Evolutionary conservation across 2,113 vertebrate species (phyloP), one percentile per base, ranked within the genome.

Genomic region (Dicentrarchus labrax): DNA sequence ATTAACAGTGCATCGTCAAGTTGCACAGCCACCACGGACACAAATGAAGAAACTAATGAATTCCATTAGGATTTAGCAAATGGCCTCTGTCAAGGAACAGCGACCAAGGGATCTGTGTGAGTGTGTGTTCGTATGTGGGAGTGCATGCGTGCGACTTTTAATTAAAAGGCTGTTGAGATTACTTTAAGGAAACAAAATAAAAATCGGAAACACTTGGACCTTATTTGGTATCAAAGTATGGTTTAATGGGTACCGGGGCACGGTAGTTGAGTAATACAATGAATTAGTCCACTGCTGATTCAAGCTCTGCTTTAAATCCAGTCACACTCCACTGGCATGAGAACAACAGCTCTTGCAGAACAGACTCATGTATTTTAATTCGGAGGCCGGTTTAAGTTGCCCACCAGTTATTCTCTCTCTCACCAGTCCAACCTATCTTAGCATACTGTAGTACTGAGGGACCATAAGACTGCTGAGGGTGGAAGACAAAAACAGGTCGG

Each of bases 61-160:
- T 95, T 88, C 93, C 86, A 93, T 94, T 94, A 94, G 89, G 92
- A 91, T 92, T 94, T 93, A 76, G 85, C 85, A 92, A 95, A 95
- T 89, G 87, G 93, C 84, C 90, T 92, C 90, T 82, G 91, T 83
- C 77, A 86, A 82, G 85, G 70, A 91, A 74, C 80, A 72, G 74
- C 39, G 51, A 82, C 79, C 83, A 47, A 47, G 80, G 67, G 82
- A 77, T 78, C 53, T 41, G 74, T 50, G 78, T 8, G 51, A 17
- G 53, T n/a, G 75, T 61, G 56, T 54, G 47, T 80, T 59, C 39
- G 19, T 38, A 70, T 69, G 86, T 77, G 69, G 36, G 73, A 13
- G 59, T 61, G 78, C 56, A 75, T n/a, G 77, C n/a, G 70, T 75
- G 80, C 50, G 76, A 83, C 76, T 87, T 92, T 93, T 91, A 92